Conservation (phyloP, 2,113 vertebrate genomes). For the Verasper variegatus region DNA sequence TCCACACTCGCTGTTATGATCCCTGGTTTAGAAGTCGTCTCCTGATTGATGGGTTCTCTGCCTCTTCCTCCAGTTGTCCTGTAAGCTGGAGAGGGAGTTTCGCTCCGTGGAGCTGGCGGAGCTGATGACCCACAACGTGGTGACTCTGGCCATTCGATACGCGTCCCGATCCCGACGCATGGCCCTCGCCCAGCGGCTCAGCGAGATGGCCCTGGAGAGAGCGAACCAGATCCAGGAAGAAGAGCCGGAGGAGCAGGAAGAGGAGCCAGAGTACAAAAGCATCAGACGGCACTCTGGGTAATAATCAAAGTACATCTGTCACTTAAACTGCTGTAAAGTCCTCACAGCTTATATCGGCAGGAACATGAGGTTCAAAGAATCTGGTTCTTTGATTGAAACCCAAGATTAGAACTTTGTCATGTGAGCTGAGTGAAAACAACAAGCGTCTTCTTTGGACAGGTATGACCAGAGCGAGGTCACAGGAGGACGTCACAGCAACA, state of each 20-base stretch:
- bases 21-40: background rate
- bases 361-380: no score
- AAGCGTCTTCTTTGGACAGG: constrained; percentile 33
- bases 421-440: no score
- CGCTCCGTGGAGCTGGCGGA: constrained; percentile 93
- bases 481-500: constrained; percentile 41
- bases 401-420: no score
- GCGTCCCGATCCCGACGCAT: constrained; percentile 91
- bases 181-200: constrained; percentile 89
- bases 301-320: constrained; percentile 21
- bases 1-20: no score
- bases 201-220: constrained; percentile 89
- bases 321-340: no score
- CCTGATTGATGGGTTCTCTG: background rate
- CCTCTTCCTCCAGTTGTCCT: constrained; percentile 86
- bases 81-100: constrained; percentile 94
- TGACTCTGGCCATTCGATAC: constrained; percentile 92
- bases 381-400: no score
- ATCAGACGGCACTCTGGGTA: constrained; percentile 80
- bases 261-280: constrained; percentile 79
- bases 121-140: constrained; percentile 90
- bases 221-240: constrained; percentile 79
- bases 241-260: constrained; percentile 64
- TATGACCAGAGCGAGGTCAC: constrained; percentile 54
- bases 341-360: no score